A percentile compares a stretch with the other conserved stretches of the same genome.
Evolutionary conservation across 2,888 invertebrate species (phyloP).

Genomic region (Leptopterna dolabrata): DNA sequence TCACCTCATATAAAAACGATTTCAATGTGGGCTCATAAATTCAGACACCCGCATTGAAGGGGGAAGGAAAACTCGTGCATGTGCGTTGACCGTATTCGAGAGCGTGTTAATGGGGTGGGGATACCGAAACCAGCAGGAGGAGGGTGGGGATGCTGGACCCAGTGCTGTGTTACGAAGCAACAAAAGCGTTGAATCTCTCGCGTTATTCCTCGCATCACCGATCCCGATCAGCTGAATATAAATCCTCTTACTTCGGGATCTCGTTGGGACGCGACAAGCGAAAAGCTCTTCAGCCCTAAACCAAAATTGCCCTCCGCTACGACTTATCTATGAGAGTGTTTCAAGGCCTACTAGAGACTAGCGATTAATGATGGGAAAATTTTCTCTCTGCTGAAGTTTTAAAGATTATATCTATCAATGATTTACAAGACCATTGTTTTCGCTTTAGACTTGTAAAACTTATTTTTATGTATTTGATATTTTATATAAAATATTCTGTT

Average conservation of each 20-base stretch:
- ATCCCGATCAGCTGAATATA: constrained; percentile 15
- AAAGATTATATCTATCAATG: too few relatives aligned
- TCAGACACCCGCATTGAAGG: not conserved
- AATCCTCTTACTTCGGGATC: constrained; percentile 3
- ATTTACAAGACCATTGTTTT: too few relatives aligned
- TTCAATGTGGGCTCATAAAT: not conserved
- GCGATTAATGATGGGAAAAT: too few relatives aligned
- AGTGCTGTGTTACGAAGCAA: not conserved
- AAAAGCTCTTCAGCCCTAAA: not conserved
- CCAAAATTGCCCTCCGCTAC: not conserved
- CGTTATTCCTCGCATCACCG: constrained; percentile 34
- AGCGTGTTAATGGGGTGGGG: too few relatives aligned
- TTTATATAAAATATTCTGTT: too few relatives aligned
- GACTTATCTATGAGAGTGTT: too few relatives aligned
- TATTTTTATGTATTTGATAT: too few relatives aligned
- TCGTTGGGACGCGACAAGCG: not conserved
- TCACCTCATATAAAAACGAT: not conserved
- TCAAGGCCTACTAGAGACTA: too few relatives aligned
- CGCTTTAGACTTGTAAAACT: too few relatives aligned
- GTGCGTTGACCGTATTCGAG: not conserved
- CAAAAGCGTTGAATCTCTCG: not conserved
- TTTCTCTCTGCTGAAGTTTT: too few relatives aligned
- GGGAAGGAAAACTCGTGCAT: not conserved
- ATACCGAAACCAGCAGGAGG: too few relatives aligned
- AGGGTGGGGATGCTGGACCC: not conserved